Percentiles rank a stretch among this genome's conserved stretches.
These are phyloP conservation scores for Stenoptilia bipunctidactyla DNA, from an alignment of 2,888 invertebrate species.

Conservation along the genomic window DNA sequence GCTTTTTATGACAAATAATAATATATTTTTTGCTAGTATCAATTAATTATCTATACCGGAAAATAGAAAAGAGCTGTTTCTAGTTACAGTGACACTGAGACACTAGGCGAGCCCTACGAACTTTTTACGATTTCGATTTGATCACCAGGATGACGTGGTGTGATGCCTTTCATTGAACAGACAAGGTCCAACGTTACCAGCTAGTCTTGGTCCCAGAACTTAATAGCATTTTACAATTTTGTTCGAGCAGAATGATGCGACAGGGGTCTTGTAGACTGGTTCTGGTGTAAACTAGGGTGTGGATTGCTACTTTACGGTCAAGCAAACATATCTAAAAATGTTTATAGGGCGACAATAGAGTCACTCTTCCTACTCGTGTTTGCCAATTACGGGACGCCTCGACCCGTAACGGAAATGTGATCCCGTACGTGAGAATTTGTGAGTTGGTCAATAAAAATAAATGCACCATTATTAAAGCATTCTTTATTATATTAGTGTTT, in stretches of 20 bases:
- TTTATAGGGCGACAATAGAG: neutral
- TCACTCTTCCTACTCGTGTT: no score
- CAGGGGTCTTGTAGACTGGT: slow-evolving; percentile 26
- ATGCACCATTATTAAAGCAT: no score
- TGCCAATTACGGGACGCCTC: no score
- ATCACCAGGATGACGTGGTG: slow-evolving; percentile 48
- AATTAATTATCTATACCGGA: neutral
- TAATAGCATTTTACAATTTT: slow-evolving; percentile 7
- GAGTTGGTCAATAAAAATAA: no score
- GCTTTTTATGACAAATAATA: no score
- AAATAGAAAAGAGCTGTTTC: neutral
- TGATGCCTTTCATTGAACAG: slow-evolving; percentile 48
- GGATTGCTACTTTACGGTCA: slow-evolving; percentile 45
- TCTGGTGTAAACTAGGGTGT: slow-evolving; percentile 33
- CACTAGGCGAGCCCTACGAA: slow-evolving; percentile 27
- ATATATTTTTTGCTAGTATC: no score
- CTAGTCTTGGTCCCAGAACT: slow-evolving; percentile 20
- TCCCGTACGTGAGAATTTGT: no score
- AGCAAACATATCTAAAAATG: slow-evolving; percentile 52
- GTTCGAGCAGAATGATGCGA: slow-evolving; percentile 22
- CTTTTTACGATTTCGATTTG: slow-evolving; percentile 44
- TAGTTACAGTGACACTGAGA: slow-evolving; percentile 7
- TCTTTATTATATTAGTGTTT: no score
- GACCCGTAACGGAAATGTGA: no score
- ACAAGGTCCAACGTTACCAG: slow-evolving; percentile 29